Evolutionary conservation across 2,113 vertebrate genomes (phyloP).

Genomic region (Tichodroma muraria): DNA sequence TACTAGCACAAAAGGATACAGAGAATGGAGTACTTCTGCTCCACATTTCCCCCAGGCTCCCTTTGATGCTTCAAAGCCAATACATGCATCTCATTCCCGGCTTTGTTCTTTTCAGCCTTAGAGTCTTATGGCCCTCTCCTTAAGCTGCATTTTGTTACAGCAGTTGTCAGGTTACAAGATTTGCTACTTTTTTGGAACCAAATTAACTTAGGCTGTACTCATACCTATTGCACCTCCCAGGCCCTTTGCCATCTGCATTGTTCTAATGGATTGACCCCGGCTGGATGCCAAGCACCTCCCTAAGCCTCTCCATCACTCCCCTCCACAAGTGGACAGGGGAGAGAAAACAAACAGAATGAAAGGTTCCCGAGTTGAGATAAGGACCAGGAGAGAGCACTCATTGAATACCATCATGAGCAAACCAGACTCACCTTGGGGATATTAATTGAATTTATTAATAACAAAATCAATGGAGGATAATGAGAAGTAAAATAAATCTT

Average conservation of each 20-base stretch:
- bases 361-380: not conserved
- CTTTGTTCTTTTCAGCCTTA: not conserved
- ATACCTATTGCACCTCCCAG: not conserved
- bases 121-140: rapidly evolving
- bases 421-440: rapidly evolving
- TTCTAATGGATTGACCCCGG: not conserved
- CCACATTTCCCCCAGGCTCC: not conserved
- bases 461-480: not conserved
- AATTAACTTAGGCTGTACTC: not conserved
- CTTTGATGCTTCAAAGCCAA: not conserved
- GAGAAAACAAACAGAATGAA: not conserved
- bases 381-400: not conserved
- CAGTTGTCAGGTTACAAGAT: not conserved
- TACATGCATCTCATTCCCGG: not conserved
- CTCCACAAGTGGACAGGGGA: not conserved
- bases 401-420: not conserved
- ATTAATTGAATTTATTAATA: not conserved
- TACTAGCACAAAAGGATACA: not conserved
- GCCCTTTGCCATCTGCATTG: not conserved
- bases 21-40: not conserved
- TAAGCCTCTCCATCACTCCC: not conserved
- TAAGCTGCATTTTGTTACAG: not conserved
- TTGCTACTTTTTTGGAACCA: not conserved
- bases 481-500: not conserved
- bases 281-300: too few relatives aligned